Percentiles rank a stretch among this genome's conserved stretches.
Conservation (phyloP, 2,888 invertebrate species). For the Anthoptus insignis region DNA sequence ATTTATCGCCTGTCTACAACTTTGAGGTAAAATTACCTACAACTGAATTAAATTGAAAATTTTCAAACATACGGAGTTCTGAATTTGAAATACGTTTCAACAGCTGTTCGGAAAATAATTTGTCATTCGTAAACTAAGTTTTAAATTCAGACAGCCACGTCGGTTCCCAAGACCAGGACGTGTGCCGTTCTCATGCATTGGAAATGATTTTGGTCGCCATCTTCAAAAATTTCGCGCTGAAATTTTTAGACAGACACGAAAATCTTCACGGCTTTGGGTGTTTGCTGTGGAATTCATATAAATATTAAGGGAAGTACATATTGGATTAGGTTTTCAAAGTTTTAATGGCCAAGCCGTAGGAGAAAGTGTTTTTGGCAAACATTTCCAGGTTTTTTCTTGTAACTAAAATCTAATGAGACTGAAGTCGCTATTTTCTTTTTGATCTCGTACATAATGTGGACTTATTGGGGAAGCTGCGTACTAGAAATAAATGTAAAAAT, state of each 20-base stretch:
- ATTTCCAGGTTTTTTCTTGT: too few relatives aligned
- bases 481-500: too few relatives aligned
- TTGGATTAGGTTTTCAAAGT: too few relatives aligned
- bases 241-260: conserved; percentile 13
- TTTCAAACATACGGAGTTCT: conserved; percentile 10
- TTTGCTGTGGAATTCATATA: too few relatives aligned
- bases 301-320: too few relatives aligned
- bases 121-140: conserved; percentile 34
- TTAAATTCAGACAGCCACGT: conserved; percentile 30
- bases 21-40: neutral
- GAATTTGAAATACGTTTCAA: conserved; percentile 15
- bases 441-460: too few relatives aligned
- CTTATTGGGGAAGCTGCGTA: too few relatives aligned
- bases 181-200: conserved; percentile 32
- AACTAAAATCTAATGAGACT: too few relatives aligned
- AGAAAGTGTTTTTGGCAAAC: too few relatives aligned
- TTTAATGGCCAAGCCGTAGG: too few relatives aligned
- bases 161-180: conserved; percentile 18
- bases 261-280: neutral
- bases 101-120: conserved; percentile 36
- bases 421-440: too few relatives aligned
- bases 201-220: conserved; percentile 28
- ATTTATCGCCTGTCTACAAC: too few relatives aligned
- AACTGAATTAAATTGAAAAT: conserved; percentile 31
- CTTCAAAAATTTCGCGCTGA: conserved; percentile 8